phyloP scores from a whole-genome alignment of 2,888 invertebrate genomes.

The Steinernema scapterisci region DNA sequence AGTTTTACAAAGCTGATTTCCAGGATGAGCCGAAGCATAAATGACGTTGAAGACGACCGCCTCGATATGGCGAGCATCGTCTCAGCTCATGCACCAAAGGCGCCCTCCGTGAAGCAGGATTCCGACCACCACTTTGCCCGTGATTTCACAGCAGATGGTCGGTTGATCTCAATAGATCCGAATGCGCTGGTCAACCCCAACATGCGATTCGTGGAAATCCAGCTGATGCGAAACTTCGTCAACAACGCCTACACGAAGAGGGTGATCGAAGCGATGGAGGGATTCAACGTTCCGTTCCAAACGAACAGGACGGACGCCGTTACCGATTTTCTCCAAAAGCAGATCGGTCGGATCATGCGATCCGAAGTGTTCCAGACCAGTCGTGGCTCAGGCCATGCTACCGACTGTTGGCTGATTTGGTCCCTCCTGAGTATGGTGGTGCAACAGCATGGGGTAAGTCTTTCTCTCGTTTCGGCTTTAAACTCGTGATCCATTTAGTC shows the following conservation, averaged over 20 bases:
- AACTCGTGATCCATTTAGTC: slow-evolving; percentile 46
- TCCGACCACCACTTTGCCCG: background rate
- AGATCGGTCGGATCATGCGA: slow-evolving; percentile 52
- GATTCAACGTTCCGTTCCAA: too few relatives aligned
- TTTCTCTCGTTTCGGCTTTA: background rate
- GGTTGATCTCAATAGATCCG: background rate
- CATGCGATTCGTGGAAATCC: too few relatives aligned
- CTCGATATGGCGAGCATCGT: background rate
- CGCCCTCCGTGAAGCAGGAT: background rate
- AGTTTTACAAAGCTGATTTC: background rate
- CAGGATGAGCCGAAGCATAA: background rate
- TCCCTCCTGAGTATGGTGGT: slow-evolving; percentile 62
- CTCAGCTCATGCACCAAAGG: background rate
- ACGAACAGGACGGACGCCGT: background rate
- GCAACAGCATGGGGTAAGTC: slow-evolving; percentile 61
- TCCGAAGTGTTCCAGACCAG: slow-evolving; percentile 57
- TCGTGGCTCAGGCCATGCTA: slow-evolving; percentile 46
- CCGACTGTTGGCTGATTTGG: slow-evolving; percentile 63
- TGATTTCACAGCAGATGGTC: background rate
- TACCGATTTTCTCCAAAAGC: slow-evolving; percentile 59
- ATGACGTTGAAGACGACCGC: background rate
- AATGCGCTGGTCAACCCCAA: too few relatives aligned
- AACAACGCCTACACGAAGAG: too few relatives aligned
- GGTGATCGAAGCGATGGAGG: too few relatives aligned
- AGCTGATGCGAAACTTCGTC: too few relatives aligned